These are phyloP conservation scores for Sialis fuliginosa DNA, from an alignment of 2,888 invertebrate genomes.

Conservation along the genomic window DNA sequence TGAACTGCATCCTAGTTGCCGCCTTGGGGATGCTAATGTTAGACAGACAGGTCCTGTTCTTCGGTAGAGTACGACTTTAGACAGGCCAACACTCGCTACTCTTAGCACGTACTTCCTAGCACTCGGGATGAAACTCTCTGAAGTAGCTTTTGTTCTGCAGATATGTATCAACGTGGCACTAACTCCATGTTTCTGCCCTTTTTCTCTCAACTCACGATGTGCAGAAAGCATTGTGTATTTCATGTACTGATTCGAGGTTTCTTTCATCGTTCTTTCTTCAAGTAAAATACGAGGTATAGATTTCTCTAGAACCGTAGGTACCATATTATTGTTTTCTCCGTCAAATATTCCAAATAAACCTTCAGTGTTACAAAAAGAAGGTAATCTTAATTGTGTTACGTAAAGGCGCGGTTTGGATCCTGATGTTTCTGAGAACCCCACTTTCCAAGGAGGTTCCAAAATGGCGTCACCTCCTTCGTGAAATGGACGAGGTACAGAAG, in stretches of 20 bases:
- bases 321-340: conserved; percentile 51
- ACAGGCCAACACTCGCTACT: conserved; percentile 59
- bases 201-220: conserved; percentile 57
- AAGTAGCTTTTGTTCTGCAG: conserved; percentile 35
- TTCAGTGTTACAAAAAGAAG: conserved; percentile 63
- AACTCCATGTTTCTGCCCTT: conserved; percentile 54
- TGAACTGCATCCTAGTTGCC: conserved; percentile 45
- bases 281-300: conserved; percentile 61
- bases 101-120: conserved; percentile 47
- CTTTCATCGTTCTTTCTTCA: conserved; percentile 65
- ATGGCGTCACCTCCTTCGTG: conserved; percentile 36
- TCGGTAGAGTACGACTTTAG: conserved; percentile 49
- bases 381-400: conserved; percentile 59
- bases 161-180: conserved; percentile 59
- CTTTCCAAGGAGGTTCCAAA: conserved; percentile 53
- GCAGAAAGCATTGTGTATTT: conserved; percentile 69
- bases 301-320: conserved; percentile 51
- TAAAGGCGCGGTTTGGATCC: conserved; percentile 55
- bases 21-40: conserved; percentile 38
- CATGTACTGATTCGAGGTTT: conserved; percentile 65
- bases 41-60: conserved; percentile 47
- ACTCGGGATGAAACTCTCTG: conserved; percentile 41
- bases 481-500: conserved; percentile 30
- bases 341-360: conserved; percentile 73
- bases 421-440: conserved; percentile 74